A percentile compares a stretch with the other conserved stretches of the same genome.
Evolutionary conservation across 2,113 vertebrate genomes (phyloP).

Genomic region (Pangasianodon hypophthalmus): DNA sequence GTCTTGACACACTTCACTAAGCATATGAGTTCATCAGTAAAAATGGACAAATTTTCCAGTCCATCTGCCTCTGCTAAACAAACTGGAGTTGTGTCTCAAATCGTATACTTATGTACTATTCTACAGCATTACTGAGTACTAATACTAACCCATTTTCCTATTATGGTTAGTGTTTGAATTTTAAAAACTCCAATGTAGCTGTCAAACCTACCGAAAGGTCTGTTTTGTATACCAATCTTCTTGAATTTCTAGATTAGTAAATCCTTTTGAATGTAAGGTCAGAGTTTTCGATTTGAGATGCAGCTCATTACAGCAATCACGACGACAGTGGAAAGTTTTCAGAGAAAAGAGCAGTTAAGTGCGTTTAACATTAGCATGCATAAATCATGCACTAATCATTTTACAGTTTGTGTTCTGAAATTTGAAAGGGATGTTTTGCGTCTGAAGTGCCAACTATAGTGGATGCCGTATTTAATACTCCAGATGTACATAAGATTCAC

Average conservation of each 20-base stretch:
- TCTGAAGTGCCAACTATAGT: no score
- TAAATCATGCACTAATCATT: background rate
- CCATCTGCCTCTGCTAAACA: no score
- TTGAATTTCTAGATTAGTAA: no score
- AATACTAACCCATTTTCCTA: background rate
- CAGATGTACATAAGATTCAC: no score
- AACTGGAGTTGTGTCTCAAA: no score
- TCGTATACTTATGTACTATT: background rate
- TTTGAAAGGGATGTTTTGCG: no score
- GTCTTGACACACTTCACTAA: no score
- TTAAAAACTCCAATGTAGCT: background rate
- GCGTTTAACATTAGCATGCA: background rate
- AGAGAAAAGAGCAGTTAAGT: background rate
- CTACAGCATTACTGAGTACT: background rate
- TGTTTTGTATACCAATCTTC: no score
- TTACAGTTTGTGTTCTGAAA: background rate
- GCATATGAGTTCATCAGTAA: no score
- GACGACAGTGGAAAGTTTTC: no score
- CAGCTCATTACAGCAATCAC: background rate
- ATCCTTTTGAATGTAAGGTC: background rate
- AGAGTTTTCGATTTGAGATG: background rate
- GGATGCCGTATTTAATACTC: background rate
- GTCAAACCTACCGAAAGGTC: no score
- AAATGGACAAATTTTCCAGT: no score
- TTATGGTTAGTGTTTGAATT: background rate